A percentile compares a stretch with the other conserved stretches of the same genome.
phyloP scores from a whole-genome alignment of 2,797 vertebrate genomes.

The Anas bernieri region DNA sequence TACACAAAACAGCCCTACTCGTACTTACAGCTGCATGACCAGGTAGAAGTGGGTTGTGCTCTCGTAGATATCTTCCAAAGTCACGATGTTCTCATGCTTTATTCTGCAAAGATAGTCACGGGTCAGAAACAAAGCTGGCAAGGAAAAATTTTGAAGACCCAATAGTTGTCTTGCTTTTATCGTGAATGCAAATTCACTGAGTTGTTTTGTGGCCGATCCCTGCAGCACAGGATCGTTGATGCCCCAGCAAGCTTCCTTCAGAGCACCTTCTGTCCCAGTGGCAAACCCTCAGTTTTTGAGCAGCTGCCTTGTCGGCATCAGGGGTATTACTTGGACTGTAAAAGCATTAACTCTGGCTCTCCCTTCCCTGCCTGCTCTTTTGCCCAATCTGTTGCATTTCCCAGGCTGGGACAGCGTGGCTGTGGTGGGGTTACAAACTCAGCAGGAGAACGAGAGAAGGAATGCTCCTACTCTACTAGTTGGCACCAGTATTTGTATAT shows the following conservation, averaged over 20 bases:
- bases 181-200: not conserved
- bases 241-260: fast-evolving
- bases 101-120: constrained; percentile 80
- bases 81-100: constrained; percentile 93
- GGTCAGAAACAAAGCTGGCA: not conserved
- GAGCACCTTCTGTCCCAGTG: not conserved
- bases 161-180: not conserved
- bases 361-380: not conserved
- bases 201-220: not conserved
- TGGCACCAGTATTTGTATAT: not conserved
- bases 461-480: not conserved
- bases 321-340: fast-evolving
- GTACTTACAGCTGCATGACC: constrained; percentile 95
- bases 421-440: not conserved
- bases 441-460: not conserved
- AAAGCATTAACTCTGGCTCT: not conserved
- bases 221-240: fast-evolving
- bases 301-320: not conserved
- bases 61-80: constrained; percentile 94
- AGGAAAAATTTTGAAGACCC: not conserved
- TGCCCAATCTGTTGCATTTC: not conserved
- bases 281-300: not conserved
- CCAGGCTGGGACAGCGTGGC: not conserved
- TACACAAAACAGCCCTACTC: not conserved
- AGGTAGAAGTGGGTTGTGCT: constrained; percentile 93